Evolutionary conservation across 2,113 vertebrate genomes (phyloP), one percentile per base, ranked within the genome.

Genomic region (Tupaia tana): DNA sequence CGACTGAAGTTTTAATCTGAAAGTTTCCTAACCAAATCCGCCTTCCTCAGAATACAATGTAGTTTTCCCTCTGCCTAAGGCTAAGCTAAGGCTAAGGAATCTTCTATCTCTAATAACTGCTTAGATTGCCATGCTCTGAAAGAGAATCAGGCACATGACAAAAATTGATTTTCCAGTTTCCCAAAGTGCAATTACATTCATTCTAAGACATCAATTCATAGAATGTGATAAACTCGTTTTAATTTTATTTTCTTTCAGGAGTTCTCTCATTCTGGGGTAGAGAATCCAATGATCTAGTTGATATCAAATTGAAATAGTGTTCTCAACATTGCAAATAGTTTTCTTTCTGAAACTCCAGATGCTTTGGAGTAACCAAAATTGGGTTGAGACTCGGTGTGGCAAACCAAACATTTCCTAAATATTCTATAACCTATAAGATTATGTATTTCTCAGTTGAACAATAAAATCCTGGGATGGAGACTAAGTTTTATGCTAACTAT

Each of bases 201-300:
- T n/a, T 52, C 16, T 74, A 97, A 58, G 52, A 63, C 29, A 64
- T 91, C 4, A 85, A 66, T 77, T 96, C 74, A 59, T 5, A 67
- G 58, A 3, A 64, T 43, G 9, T 56, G 22, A 67, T 67, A 11
- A 67, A 75, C 14, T 75, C 5, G 77, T 83, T 90, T 94, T 31
- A 67, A 70, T 79, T 90, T 93, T 66, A 80, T 96, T 95, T 92
- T 90, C 58, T 59, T 83, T 58, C 96, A 92, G 27, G 70, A 75
- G 43, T 92, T 89, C 70, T 93, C 58, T 93, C 54, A 82, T 69
- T 91, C 70, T 31, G 77, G 34, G 34, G 79, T 13, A 66, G 56
- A 93, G 10, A 66, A 16, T 56, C n/a, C 67, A 90, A 25, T 71
- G 34, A 75, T 56, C 13, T 14, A 43, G 75, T 43, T 71, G 61